Evolutionary conservation across 2,113 vertebrate species (phyloP).

Genomic region (Urocolius indicus): DNA sequence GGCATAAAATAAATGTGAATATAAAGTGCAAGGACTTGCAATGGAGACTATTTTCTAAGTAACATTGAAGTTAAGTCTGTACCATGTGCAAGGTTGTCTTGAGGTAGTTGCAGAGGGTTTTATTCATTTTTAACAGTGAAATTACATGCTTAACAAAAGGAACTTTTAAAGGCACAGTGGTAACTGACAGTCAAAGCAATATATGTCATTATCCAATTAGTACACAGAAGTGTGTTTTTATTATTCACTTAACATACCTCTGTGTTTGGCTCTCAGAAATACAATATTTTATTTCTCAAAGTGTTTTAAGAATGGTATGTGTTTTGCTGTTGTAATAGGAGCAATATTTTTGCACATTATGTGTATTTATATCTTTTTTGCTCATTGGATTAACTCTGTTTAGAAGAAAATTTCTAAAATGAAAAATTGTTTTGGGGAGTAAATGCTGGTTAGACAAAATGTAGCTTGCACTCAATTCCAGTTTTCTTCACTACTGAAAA

Average conservation of each 20-base stretch:
- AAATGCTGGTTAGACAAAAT: slow-evolving; percentile 32
- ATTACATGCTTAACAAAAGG: slow-evolving; percentile 73
- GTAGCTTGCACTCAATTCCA: background rate
- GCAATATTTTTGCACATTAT: slow-evolving; percentile 1
- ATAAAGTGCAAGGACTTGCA: background rate
- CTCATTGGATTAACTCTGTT: slow-evolving; percentile 33
- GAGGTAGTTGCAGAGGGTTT: slow-evolving; percentile 54
- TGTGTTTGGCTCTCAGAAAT: slow-evolving; percentile 49
- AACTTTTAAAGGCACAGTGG: slow-evolving; percentile 74
- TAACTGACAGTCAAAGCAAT: slow-evolving; percentile 72
- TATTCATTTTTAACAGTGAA: slow-evolving; percentile 72
- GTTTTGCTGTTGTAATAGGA: slow-evolving; percentile 31
- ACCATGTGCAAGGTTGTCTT: background rate
- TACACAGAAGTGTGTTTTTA: slow-evolving; percentile 55
- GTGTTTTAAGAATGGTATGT: slow-evolving; percentile 41
- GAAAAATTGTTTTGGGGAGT: background rate
- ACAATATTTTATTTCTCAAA: slow-evolving; percentile 31
- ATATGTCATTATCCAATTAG: slow-evolving; percentile 80
- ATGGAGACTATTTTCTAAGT: background rate
- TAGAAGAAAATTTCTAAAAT: slow-evolving; percentile 17
- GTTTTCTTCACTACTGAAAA: background rate
- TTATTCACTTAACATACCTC: slow-evolving; percentile 70
- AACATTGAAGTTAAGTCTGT: background rate
- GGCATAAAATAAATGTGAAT: background rate
- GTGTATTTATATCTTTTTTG: background rate